Evolutionary conservation across 30 jellyfish, hydroid and myxozoan species (phyloP).

Genomic region (Hydra vulgaris): DNA sequence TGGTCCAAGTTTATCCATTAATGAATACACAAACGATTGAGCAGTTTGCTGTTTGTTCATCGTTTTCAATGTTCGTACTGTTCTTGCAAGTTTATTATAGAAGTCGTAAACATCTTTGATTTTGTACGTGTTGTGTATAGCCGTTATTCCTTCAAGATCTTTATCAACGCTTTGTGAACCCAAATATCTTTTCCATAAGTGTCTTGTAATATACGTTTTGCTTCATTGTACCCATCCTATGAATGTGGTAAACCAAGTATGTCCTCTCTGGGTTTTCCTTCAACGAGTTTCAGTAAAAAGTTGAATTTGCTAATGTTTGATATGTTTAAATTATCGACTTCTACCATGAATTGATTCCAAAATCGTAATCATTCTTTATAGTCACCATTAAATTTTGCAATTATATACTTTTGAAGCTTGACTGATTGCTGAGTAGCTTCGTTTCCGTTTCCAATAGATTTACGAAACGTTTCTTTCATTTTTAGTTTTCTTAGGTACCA

Average conservation of each 20-base stretch:
- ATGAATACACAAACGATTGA: too few species aligned
- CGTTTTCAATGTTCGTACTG: too few species aligned
- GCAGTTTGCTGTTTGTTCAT: too few species aligned
- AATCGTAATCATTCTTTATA: slow-evolving; percentile 40
- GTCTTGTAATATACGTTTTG: too few species aligned
- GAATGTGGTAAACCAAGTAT: slow-evolving; percentile 32
- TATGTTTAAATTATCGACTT: slow-evolving; percentile 32
- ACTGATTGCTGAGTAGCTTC: neutral
- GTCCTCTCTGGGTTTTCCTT: slow-evolving; percentile 51
- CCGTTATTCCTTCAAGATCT: too few species aligned
- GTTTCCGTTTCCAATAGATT: neutral
- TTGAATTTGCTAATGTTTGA: slow-evolving; percentile 42
- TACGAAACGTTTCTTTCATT: neutral
- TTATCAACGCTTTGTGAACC: too few species aligned
- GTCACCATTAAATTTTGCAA: slow-evolving; percentile 37
- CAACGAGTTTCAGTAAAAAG: slow-evolving; percentile 31
- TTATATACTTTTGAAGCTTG: slow-evolving; percentile 30
- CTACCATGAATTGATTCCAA: slow-evolving; percentile 47
- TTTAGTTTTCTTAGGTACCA: neutral
- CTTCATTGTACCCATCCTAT: too few species aligned
- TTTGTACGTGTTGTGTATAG: too few species aligned
- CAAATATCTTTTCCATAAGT: too few species aligned
- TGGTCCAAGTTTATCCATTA: too few species aligned
- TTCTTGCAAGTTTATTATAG: too few species aligned
- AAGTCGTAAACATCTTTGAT: too few species aligned